Base-by-base conservation (phyloP, 2,113 vertebrate genomes). In the Neotoma lepida region DNA sequence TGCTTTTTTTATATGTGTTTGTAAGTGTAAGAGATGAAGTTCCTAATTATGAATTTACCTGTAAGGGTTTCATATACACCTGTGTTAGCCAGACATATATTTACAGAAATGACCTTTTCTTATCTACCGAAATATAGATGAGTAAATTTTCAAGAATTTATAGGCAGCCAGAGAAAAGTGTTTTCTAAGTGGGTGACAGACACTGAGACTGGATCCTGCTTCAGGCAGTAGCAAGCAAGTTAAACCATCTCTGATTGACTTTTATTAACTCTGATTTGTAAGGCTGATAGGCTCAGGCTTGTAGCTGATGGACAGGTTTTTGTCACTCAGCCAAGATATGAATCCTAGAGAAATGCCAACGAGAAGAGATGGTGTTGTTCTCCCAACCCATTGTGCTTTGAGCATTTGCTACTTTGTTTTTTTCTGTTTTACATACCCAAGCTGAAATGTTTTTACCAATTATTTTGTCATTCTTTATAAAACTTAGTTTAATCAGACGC, bases 251-350 rank as follows among this genome's bases (percentile, higher is more conserved):
- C 95, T 97, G 97, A 98, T 97, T 98, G 98, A 98, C 98, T 99
- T 98, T 98, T 98, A 98, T 98, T 98, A 99, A 98, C 96, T 98
- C 96, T 81, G 98, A 98, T 99, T 98, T 99, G 97, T 98, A 98
- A 98, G 98, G 95, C 97, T 97, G 98, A 98, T 98, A 98, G 97
- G 97, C 98, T 98, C 96, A 97, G 98, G 98, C 98, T 98, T 97
- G 98, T 95, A 84, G 96, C 76, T 97, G 98, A 98, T 97, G 98
- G 98, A 98, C 98, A 98, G 98, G 92, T 97, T 97, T 97, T 98
- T 98, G 97, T 97, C 97, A 97, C 70, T 70, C 92, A 98, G 98
- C 98, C 98, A 98, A 98, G 98, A 97, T 49, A 98, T 85, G 97
- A 98, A 98, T 98, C 97, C 98, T 96, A 97, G 82, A 98, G 97